Base-by-base conservation (phyloP, 2,888 invertebrate species). In the Encarsia formosa region DNA sequence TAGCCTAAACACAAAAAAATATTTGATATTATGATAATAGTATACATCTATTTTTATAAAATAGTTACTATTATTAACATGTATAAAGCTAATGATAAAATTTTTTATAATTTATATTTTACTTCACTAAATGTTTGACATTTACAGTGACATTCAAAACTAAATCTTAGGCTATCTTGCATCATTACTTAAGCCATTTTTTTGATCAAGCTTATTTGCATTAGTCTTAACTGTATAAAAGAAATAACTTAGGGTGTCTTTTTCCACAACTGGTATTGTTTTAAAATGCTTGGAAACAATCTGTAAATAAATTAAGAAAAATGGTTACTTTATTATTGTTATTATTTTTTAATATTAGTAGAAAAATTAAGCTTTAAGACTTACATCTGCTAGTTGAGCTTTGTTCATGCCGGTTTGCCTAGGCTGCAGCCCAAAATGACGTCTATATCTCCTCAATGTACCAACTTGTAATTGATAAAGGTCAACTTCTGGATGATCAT, bases 141-240 rank as follows among this genome's bases (percentile, higher is more conserved):
- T 46, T 43, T 43, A 65, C 51, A 60, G 29, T 46, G 32, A 54
- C 54, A 53, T 35, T 39, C 32, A 42, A 59, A 48, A 56, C 29
- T 50, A 55, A 54, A 62, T 52, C 56, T 51, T 62, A 58, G 57
- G 67, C 74, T 76, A 80, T 65, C 77, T 77, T 37, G 79, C 70
- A 70, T 86, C 85, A 60, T 81, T 83, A 69, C 81, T 85, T 61
- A 85, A 79, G 63, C 87, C 87, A 75, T 87, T 87, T 70, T 86
- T 88, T 74, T 87, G 87, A 73, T 92, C 91, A 68, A 91, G 77
- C 71, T 91, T 89, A 74, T 90, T 91, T 59, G 87, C 85, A 74
- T 94, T 92, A 45, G 91, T 91, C 78, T 95, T 96, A 4, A 96
- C 92, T 79, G 91, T 93, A 73, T 95, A 96, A 66, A 97, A 92